Percentiles rank a stretch among this genome's conserved stretches.
Conservation (phyloP, 2,113 vertebrate species). For the Anser cygnoides region DNA sequence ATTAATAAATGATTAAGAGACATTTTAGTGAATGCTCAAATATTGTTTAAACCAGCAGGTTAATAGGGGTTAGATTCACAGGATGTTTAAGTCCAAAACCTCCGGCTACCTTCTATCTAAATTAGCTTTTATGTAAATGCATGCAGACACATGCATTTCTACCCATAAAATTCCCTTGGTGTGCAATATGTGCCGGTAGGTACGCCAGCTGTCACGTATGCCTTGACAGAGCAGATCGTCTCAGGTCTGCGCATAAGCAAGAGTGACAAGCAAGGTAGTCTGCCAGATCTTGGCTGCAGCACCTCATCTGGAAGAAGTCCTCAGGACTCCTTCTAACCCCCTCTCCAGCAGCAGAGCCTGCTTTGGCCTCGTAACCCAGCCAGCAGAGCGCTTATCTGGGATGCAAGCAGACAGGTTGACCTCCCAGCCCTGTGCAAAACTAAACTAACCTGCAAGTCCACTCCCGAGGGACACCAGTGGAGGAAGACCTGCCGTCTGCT, state of each 20-base stretch:
- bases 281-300: background rate
- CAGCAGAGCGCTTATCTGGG: background rate
- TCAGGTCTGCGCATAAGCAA: accelerated
- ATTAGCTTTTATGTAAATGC: background rate
- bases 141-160: background rate
- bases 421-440: background rate
- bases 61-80: background rate
- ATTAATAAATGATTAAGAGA: background rate
- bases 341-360: background rate
- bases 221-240: background rate
- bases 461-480: background rate
- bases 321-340: background rate
- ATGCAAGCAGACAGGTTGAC: background rate
- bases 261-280: background rate
- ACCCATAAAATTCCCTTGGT: background rate
- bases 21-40: background rate
- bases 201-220: background rate
- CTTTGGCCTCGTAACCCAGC: background rate
- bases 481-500: background rate
- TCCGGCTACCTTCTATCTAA: background rate
- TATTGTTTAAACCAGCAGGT: background rate
- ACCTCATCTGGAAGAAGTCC: background rate
- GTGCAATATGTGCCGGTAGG: background rate
- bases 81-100: background rate
- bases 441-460: background rate